Conservation (phyloP, 2,797 vertebrate species). For the Chiloscyllium punctatum region DNA sequence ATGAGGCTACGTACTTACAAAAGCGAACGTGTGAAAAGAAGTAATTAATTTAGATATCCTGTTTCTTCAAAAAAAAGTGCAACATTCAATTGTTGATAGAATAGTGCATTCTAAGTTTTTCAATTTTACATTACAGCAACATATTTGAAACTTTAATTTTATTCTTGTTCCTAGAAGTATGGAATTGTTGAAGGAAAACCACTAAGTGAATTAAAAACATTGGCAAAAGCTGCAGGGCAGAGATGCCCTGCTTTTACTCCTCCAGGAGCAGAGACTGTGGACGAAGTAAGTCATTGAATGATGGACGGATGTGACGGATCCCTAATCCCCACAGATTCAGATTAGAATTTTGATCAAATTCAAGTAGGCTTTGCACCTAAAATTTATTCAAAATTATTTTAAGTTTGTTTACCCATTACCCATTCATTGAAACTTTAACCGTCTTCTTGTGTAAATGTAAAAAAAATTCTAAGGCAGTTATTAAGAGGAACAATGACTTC, state of each 20-base stretch:
- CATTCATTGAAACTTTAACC: neutral
- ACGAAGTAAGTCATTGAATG: slow-evolving; percentile 64
- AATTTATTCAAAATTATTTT: neutral
- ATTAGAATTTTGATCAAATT: neutral
- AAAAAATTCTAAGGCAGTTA: neutral
- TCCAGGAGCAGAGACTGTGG: slow-evolving; percentile 80
- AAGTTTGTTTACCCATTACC: neutral
- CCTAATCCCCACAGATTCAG: neutral
- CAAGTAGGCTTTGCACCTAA: neutral
- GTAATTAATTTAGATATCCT: neutral
- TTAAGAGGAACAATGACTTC: neutral
- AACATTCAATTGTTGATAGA: neutral
- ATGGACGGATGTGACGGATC: neutral
- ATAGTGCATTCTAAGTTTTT: neutral
- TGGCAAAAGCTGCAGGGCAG: slow-evolving; percentile 80
- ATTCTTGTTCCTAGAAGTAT: slow-evolving; percentile 64
- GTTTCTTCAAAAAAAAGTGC: neutral
- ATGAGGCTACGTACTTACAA: neutral
- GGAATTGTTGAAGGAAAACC: slow-evolving; percentile 79
- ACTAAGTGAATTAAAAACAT: slow-evolving; percentile 73
- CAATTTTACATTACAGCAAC: neutral
- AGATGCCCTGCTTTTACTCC: slow-evolving; percentile 78
- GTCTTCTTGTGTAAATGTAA: too few species aligned
- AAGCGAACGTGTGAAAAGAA: neutral
- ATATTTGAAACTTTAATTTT: neutral